These are phyloP conservation scores for Noturus placidus DNA, from an alignment of 2,113 vertebrate species.

Conservation along the genomic window DNA sequence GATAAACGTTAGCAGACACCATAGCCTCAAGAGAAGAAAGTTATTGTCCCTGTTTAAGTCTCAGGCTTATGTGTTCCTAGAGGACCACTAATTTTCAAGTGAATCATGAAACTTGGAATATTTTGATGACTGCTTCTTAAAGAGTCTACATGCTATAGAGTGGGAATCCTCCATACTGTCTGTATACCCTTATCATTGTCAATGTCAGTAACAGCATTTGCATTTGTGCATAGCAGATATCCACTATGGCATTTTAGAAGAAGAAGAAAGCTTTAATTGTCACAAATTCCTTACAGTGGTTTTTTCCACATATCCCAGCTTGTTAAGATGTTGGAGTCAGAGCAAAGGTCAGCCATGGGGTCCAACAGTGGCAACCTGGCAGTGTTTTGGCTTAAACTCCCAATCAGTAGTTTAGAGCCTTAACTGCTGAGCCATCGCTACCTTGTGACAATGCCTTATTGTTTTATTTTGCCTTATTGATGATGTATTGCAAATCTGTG, in stretches of 20 bases:
- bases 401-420: not conserved
- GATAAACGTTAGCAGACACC: constrained; percentile 31
- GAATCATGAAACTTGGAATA: not conserved
- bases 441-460: not conserved
- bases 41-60: constrained; percentile 18
- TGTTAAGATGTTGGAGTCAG: not conserved
- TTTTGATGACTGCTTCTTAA: not conserved
- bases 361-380: not conserved
- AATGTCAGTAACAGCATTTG: not conserved
- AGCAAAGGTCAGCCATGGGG: not conserved
- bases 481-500: not conserved
- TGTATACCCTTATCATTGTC: not conserved
- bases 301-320: not conserved
- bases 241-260: not conserved
- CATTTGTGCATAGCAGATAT: not conserved
- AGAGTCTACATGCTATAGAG: not conserved
- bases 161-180: not conserved
- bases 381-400: not conserved
- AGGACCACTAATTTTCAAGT: not conserved
- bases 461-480: not conserved
- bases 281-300: not conserved
- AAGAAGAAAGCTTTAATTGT: not conserved
- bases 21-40: not conserved
- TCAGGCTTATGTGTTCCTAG: not conserved
- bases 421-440: not conserved